phyloP scores from a whole-genome alignment of 2,113 vertebrate species.

The Chaetops frenatus region DNA sequence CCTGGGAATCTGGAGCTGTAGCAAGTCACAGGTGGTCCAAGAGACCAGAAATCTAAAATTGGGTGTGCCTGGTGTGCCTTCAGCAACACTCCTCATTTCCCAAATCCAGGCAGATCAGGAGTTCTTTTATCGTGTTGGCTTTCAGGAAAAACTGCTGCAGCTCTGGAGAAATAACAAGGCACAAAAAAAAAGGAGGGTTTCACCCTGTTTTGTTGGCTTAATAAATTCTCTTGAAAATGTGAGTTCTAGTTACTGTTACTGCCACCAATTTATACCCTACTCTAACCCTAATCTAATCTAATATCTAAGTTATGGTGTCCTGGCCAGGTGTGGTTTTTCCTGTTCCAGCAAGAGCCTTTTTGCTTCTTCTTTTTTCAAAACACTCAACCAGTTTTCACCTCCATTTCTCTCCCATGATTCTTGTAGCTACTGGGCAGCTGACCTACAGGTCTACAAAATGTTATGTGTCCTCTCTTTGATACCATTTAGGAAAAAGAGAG shows the following conservation, averaged over 20 bases:
- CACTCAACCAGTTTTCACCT: not conserved
- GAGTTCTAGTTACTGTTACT: not conserved
- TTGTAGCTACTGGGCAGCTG: not conserved
- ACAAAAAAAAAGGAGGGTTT: not conserved
- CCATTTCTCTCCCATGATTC: not conserved
- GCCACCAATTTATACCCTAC: not conserved
- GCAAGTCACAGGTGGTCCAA: not conserved
- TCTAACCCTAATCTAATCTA: not conserved
- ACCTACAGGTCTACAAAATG: not conserved
- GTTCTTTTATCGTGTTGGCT: not conserved
- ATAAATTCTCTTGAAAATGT: not conserved
- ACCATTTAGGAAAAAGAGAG: not conserved
- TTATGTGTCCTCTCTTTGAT: not conserved
- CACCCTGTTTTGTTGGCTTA: not conserved
- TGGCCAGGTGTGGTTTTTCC: not conserved
- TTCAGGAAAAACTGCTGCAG: not conserved
- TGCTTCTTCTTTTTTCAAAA: not conserved
- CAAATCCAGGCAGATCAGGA: not conserved
- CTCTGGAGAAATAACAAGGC: not conserved
- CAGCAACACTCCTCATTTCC: not conserved
- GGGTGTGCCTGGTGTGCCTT: not conserved
- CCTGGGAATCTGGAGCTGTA: not conserved
- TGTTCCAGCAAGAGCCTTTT: not conserved
- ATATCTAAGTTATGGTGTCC: not conserved
- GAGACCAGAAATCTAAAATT: not conserved